Evolutionary conservation across 2,797 vertebrate genomes (phyloP), one percentile per base, ranked within the genome.

Genomic region (Lagodon rhomboides): DNA sequence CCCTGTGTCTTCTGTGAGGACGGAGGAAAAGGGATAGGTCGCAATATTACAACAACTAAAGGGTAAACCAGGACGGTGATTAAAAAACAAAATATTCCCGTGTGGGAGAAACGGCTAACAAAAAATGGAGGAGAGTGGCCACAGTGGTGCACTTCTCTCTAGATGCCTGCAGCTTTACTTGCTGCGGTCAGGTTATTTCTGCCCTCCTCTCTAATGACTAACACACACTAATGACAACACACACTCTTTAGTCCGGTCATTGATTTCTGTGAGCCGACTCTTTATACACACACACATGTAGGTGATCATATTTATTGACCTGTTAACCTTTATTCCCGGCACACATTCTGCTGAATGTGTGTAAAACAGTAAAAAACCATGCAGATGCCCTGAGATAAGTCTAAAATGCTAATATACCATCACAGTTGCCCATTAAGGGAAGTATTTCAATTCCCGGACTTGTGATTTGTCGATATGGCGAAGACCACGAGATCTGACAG

Each of bases 1-100:
- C 95, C 38, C 94, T 78, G 61, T 93, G 95, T 79, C 82, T 87
- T 84, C 94, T 94, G 85, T 30, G 68, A 73, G 41, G 38, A 53
- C 46, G 30, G 10, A 53, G 44, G 75, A 23, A 62, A 34, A 55
- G n/a, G 58, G 22, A 65, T 5, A 46, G 23, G 73, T 30, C 44
- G 41, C 17, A 73, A 63, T 12, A 72, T 53, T 59, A 44, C 1
- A 6, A 20, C 0, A 17, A 43, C 38, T 38, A 67, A 80, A 60
- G 30, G 12, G 15, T 44, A 50, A 75, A 49, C 12, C 3, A 25
- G n/a, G 55, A 47, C 22, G 22, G 50, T 56, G 56, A 58, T 60
- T 68, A 18, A 60, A 66, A 16, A 54, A 20, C 4, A 17, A 17
- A 11, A 49, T 20, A 78, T 25, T 59, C 41, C 5, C 18, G 51